Evolutionary conservation across 2,113 vertebrate genomes (phyloP), one percentile per base, ranked within the genome.

Genomic region (Mus spicilegus): DNA sequence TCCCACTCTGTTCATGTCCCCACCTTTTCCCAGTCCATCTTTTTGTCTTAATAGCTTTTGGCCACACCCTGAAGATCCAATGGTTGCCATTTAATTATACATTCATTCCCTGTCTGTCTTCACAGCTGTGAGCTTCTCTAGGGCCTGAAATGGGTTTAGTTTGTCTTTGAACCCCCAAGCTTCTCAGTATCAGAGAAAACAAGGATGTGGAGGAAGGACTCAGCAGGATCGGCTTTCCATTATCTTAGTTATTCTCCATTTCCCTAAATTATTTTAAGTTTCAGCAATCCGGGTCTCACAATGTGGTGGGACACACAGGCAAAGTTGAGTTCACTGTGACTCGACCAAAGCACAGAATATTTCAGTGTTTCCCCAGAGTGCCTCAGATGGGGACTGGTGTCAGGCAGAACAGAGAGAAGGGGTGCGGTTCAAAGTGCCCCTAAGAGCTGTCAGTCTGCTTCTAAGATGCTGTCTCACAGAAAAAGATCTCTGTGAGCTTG

Each of bases 261-360:
- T 95, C 70, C 65, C 84, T 90, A 80, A 80, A 42, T 88, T 58
- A 73, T 73, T 80, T 67, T 90, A 63, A 16, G 16, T 95, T 42
- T 70, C 5, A 39, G 16, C 19, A 73, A 26, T 54, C 54, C 69
- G 86, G 28, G 54, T 63, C 87, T 87, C 73, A 69, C 69, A 51
- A 30, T 87, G 46, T 22, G 67, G 58, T 51, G 33, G 30, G 90
- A 78, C 46, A 78, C n/a, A 46, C 13, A 36, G 2, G 67, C 65
- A 95, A 94, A 94, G 26, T 19, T 73, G 26, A 46, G 22, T 46
- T 12, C 51, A 65, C 81, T 69, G 28, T 72, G 65, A 91, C 17
- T 91, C 86, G 17, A n/a, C 46, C 39, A 54, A 77, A 73, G 9
- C 61, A 63, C 39, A 95, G 28, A 89, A 73, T 77, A 65, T 82